Conservation (phyloP, 2,797 vertebrate species). For the Sternotherus odoratus region DNA sequence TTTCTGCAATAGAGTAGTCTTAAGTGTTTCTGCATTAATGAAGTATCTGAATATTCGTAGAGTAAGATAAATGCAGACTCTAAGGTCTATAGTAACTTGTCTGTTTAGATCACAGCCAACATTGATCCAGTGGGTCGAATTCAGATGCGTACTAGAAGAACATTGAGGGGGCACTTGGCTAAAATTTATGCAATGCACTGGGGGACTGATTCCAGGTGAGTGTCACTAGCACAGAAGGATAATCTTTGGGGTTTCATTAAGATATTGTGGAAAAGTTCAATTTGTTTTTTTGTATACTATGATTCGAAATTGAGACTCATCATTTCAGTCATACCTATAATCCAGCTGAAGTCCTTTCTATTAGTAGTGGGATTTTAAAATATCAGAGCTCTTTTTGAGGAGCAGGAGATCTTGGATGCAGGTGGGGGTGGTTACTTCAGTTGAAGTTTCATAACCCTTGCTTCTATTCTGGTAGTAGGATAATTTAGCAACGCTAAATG, state of each 20-base stretch:
- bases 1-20: background rate
- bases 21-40: background rate
- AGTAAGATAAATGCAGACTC: background rate
- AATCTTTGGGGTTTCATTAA: fast-evolving
- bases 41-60: background rate
- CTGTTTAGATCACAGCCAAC: conserved; percentile 95
- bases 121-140: conserved; percentile 99
- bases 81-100: background rate
- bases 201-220: conserved; percentile 98
- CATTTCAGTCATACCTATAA: background rate
- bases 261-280: background rate
- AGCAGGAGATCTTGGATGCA: background rate
- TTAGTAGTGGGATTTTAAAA: background rate
- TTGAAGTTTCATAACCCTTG: background rate
- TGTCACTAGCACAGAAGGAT: fast-evolving
- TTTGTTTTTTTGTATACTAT: background rate
- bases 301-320: background rate
- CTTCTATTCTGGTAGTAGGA: background rate
- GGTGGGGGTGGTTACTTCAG: background rate
- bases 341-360: background rate
- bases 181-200: conserved; percentile 99
- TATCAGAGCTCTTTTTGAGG: too few relatives aligned
- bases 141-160: conserved; percentile 99
- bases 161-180: conserved; percentile 97
- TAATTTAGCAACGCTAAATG: background rate